Evolutionary conservation across 2,797 vertebrate species (phyloP).

Genomic region (Loriculus beryllinus): DNA sequence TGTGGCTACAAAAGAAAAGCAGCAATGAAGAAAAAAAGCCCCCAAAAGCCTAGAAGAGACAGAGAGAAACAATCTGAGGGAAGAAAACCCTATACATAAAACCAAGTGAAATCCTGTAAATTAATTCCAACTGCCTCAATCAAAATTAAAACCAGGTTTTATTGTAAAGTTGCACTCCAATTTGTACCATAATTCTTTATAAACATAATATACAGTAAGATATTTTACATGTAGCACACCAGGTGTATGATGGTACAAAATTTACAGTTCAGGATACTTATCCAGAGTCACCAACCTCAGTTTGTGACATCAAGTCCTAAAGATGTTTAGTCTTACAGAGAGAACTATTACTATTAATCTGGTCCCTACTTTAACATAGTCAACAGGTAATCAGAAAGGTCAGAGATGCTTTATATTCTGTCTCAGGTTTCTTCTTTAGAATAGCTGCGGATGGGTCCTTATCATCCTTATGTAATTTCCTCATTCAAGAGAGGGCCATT

Average conservation of each 20-base stretch:
- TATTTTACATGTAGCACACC: slow-evolving; percentile 55
- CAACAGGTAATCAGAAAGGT: fast-evolving
- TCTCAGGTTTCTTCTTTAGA: background rate
- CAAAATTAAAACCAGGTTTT: slow-evolving; percentile 42
- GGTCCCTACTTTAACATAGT: background rate
- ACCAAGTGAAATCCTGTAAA: background rate
- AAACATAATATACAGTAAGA: slow-evolving; percentile 66
- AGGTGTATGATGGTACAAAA: slow-evolving; percentile 59
- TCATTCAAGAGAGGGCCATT: background rate
- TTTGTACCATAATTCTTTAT: slow-evolving; percentile 63
- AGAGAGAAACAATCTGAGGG: background rate
- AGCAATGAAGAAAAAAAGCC: background rate
- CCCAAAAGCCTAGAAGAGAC: background rate
- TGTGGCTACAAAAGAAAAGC: background rate
- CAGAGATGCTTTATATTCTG: background rate
- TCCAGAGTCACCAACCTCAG: background rate
- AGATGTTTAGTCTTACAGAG: background rate
- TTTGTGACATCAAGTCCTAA: background rate
- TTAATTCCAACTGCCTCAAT: background rate
- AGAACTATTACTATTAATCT: background rate
- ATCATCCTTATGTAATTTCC: background rate
- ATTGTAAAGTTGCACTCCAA: slow-evolving; percentile 49
- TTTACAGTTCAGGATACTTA: slow-evolving; percentile 58
- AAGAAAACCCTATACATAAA: fast-evolving
- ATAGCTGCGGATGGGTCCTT: background rate